These are phyloP conservation scores for Anagrus nilaparvatae DNA, from an alignment of 1,140 invertebrate species.

Conservation along the genomic window DNA sequence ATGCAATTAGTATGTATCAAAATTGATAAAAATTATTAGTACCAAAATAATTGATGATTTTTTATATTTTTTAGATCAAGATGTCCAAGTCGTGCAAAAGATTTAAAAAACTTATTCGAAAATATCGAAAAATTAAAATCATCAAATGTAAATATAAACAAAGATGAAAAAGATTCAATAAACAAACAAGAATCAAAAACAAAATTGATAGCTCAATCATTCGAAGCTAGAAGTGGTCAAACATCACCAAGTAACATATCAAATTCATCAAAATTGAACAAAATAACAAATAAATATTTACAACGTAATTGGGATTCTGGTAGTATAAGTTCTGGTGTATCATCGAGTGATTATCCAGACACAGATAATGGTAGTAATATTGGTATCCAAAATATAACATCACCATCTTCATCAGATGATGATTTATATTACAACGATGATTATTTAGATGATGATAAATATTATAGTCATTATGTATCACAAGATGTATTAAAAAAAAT, in stretches of 20 bases:
- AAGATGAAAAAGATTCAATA: slow-evolving; percentile 22
- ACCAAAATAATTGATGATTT: no score
- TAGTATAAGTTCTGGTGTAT: slow-evolving; percentile 44
- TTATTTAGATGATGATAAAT: slow-evolving; percentile 19
- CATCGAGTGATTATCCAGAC: slow-evolving; percentile 43
- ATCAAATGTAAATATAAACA: slow-evolving; percentile 13
- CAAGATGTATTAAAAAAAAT: slow-evolving; percentile 78
- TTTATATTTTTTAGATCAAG: slow-evolving; percentile 30
- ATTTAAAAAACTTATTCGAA: slow-evolving; percentile 36
- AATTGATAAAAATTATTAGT: no score
- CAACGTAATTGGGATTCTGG: slow-evolving; percentile 39
- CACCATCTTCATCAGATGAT: slow-evolving; percentile 35
- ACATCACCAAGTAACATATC: slow-evolving; percentile 34
- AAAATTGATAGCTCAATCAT: slow-evolving; percentile 33
- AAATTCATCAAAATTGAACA: slow-evolving; percentile 24
- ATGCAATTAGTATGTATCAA: no score
- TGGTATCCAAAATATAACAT: no score
- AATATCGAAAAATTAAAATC: slow-evolving; percentile 26
- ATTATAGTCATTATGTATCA: slow-evolving; percentile 52
- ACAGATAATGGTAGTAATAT: slow-evolving; percentile 41
- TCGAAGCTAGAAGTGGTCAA: slow-evolving; percentile 34
- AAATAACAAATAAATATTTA: slow-evolving; percentile 17
- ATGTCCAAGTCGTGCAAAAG: slow-evolving; percentile 36
- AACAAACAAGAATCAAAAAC: slow-evolving; percentile 35
- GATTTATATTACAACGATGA: slow-evolving; percentile 26